phyloP scores from a whole-genome alignment of 2,113 vertebrate species.

The Varanus salvator region DNA sequence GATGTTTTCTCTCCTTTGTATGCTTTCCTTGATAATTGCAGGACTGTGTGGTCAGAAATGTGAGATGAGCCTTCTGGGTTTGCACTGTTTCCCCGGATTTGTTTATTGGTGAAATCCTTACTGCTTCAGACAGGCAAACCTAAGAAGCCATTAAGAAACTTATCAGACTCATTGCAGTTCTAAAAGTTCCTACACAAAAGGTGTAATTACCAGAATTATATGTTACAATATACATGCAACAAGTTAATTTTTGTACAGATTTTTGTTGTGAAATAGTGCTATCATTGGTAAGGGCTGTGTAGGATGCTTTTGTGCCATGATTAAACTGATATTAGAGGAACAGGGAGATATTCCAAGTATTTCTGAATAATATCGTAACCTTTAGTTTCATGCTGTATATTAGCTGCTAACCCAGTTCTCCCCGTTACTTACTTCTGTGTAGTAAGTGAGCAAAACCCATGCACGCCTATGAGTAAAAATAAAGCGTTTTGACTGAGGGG shows the following conservation, averaged over 20 bases:
- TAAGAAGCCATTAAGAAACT: background rate
- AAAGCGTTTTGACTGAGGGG: background rate
- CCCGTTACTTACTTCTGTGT: background rate
- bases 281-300: background rate
- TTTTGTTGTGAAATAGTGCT: background rate
- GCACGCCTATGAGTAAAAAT: background rate
- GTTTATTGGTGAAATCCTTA: background rate
- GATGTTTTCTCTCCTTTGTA: no score
- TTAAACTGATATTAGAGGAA: background rate
- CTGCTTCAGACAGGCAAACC: background rate
- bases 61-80: background rate
- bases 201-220: no score
- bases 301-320: background rate
- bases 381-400: background rate
- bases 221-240: no score
- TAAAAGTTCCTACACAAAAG: no score
- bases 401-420: background rate
- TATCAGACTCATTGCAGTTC: no score
- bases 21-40: no score
- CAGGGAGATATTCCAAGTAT: background rate
- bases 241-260: background rate
- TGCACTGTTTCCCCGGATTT: background rate
- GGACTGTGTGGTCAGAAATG: background rate
- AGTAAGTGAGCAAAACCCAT: no score
- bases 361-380: background rate